phyloP scores from a whole-genome alignment of 2,113 vertebrate genomes.

The Brienomyrus longianalis region DNA sequence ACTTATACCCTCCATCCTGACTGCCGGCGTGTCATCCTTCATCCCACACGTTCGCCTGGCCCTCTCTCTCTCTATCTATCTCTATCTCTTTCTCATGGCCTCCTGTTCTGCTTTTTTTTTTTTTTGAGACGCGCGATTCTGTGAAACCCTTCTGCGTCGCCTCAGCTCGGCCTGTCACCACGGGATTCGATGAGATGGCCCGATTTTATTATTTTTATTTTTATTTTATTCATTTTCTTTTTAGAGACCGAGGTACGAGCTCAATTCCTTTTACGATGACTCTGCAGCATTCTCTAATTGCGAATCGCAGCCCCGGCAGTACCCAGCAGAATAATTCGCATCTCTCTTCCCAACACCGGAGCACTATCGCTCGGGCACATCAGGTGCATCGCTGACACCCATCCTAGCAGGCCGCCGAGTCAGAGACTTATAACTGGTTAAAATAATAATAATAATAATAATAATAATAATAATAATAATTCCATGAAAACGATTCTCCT shows the following conservation, averaged over 20 bases:
- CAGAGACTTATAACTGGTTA: background rate
- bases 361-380: background rate
- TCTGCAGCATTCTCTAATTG: background rate
- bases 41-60: background rate
- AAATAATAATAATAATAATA: background rate
- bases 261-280: background rate
- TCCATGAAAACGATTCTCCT: background rate
- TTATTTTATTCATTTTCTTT: too few species aligned
- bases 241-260: background rate
- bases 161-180: background rate
- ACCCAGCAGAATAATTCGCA: background rate
- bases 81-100: background rate
- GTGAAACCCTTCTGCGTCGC: background rate
- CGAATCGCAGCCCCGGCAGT: background rate
- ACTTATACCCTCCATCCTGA: background rate
- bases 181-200: background rate
- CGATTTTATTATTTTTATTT: background rate
- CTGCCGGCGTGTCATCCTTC: background rate
- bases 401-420: background rate
- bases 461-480: background rate
- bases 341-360: background rate
- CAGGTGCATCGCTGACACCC: background rate
- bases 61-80: too few species aligned
- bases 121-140: background rate
- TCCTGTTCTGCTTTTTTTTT: background rate